A percentile compares a stretch with the other conserved stretches of the same genome.
Evolutionary conservation across 2,797 vertebrate species (phyloP).

Genomic region (Lateolabrax maculatus): DNA sequence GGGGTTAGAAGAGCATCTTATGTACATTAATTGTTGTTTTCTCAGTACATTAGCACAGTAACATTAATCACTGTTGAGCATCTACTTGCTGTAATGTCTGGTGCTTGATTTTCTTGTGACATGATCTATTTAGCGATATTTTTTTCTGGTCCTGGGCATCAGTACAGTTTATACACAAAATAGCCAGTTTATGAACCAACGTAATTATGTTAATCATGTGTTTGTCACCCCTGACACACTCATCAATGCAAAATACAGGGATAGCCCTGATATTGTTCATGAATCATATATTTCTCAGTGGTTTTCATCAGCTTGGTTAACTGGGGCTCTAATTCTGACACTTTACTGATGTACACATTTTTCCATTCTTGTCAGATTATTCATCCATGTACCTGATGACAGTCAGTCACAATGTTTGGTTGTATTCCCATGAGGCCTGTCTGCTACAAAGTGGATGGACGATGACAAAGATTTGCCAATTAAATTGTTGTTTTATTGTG

Average conservation of each 20-base stretch:
- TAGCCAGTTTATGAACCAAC: not conserved
- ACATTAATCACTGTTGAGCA: not conserved
- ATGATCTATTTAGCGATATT: not conserved
- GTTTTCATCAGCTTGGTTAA: slow-evolving; percentile 29
- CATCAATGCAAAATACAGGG: slow-evolving; percentile 1
- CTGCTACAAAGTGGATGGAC: slow-evolving; percentile 24
- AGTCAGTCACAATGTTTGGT: slow-evolving; percentile 22
- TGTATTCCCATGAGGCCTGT: slow-evolving; percentile 22
- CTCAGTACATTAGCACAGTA: not conserved
- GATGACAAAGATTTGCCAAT: slow-evolving; percentile 10
- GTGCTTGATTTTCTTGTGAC: not conserved
- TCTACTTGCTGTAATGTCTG: not conserved
- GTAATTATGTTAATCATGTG: no score
- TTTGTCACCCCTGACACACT: not conserved
- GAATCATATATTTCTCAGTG: slow-evolving; percentile 16
- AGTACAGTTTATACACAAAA: not conserved
- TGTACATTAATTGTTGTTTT: not conserved
- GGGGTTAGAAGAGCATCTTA: slow-evolving; percentile 1
- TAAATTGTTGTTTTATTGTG: slow-evolving; percentile 14
- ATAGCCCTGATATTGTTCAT: slow-evolving; percentile 39
- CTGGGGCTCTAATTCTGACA: slow-evolving; percentile 11
- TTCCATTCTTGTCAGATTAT: slow-evolving; percentile 38
- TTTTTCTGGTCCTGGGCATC: not conserved
- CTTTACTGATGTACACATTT: slow-evolving; percentile 13
- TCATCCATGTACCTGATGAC: slow-evolving; percentile 40